Base-by-base conservation (phyloP, 2,797 vertebrate genomes). In the Ptychobarbus kaznakovi region DNA sequence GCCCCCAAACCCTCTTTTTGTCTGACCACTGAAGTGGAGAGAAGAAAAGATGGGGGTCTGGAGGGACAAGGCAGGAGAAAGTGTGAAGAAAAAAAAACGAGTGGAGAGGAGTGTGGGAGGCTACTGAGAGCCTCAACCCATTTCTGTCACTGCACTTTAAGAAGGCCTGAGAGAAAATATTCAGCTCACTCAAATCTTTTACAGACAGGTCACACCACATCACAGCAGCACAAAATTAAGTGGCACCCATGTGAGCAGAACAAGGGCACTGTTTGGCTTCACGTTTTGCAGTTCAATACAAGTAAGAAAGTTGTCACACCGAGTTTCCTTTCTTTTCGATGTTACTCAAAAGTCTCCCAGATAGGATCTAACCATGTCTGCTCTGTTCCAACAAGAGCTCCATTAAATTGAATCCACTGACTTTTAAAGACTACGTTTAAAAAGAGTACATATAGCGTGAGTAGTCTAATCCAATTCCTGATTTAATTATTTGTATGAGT, bases 71-170 rank as follows among this genome's bases (percentile, higher is more conserved):
- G 63, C 35, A 68, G 83, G 42, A 72, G 44, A 86, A 85, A 56
- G 82, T 84, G 85, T 76, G 49, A 49, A 38, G 66, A 58, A 74
- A 75, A 53, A 44, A 65, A 80, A 66, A 72, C 5, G 8, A 63
- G 22, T 58, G 46, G 9, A 76, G 72, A 65, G 6, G 18, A 61
- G 80, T 49, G 51, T 46, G 38, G n/a, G 74, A 79, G 73, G 61
- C 69, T 69, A 80, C 49, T 65, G 40, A 35, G 38, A 80, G 83
- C 68, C 78, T 79, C 77, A 87, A 83, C 83, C 86, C 69, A 83
- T 83, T 88, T 88, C 81, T 86, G 84, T 88, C 84, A 83, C 15
- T 61, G 51, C 40, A 28, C 22, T 51, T 66, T 81, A 86, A 66
- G 40, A 74, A 77, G 25, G 58, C 76, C 65, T 82, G 44, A 49